These are phyloP conservation scores for Drosophila ercepeae DNA, from an alignment of 1,140 invertebrate genomes.

Conservation along the genomic window DNA sequence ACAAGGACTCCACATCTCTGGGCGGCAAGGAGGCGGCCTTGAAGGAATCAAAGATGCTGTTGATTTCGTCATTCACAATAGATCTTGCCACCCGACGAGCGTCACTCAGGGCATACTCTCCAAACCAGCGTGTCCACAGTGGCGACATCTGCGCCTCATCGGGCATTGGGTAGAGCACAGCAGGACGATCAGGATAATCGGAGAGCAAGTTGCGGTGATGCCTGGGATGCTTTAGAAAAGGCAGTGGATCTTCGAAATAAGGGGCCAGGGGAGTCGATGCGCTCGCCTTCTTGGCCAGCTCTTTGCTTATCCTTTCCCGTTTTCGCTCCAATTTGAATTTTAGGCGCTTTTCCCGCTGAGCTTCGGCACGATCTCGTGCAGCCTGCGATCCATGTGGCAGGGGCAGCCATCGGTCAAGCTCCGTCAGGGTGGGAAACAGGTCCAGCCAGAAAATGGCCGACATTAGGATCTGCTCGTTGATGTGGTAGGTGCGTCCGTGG, in stretches of 20 bases:
- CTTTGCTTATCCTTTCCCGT: no score
- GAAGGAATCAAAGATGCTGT: conserved; percentile 23
- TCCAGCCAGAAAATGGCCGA: conserved; percentile 68
- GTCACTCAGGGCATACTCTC: not conserved
- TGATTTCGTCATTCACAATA: conserved; percentile 36
- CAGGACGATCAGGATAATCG: conserved; percentile 3
- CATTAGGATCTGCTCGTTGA: conserved; percentile 69
- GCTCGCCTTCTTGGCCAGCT: not conserved
- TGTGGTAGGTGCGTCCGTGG: conserved; percentile 23
- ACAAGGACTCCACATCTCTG: conserved; percentile 27
- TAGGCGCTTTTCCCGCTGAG: not conserved
- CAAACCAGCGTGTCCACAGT: conserved; percentile 55
- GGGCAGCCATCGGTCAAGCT: conserved; percentile 64
- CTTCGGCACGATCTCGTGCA: not conserved
- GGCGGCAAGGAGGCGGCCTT: conserved; percentile 13
- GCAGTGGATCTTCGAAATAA: conserved; percentile 32
- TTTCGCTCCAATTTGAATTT: not conserved
- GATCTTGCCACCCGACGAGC: conserved; percentile 7
- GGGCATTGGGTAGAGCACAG: not conserved
- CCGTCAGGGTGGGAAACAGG: conserved; percentile 50
- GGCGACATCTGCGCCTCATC: not conserved
- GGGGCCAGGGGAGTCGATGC: conserved; percentile 5
- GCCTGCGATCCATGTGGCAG: conserved; percentile 28
- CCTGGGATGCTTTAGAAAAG: not conserved
- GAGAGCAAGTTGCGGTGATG: not conserved